phyloP scores from a whole-genome alignment of 2,113 vertebrate genomes.

The Ptyas mucosa region DNA sequence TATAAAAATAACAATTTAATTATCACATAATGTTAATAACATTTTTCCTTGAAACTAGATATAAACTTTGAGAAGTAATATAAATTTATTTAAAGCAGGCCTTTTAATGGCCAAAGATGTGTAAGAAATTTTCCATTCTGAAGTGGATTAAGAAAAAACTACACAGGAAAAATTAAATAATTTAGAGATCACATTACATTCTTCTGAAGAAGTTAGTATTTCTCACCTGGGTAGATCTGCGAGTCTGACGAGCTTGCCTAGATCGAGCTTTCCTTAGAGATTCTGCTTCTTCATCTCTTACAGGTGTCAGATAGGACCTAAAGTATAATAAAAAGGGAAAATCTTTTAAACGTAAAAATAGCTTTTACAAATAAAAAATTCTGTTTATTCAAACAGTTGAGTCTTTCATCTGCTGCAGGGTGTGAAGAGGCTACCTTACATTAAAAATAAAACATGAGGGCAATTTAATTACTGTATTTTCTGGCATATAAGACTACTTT shows the following conservation, averaged over 20 bases:
- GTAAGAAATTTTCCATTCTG: not conserved
- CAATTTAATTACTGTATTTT: not conserved
- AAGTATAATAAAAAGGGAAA: not conserved
- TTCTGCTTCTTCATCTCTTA: conserved; percentile 89
- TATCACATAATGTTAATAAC: not conserved
- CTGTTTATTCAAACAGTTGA: not conserved
- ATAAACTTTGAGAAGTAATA: not conserved
- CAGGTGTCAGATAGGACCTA: conserved; percentile 81
- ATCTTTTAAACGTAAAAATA: conserved; percentile 16
- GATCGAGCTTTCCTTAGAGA: conserved; percentile 91
- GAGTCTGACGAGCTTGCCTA: conserved; percentile 88
- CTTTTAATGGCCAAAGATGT: not conserved
- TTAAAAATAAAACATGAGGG: not conserved
- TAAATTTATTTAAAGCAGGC: not conserved
- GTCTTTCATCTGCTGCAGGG: not conserved
- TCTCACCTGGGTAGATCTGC: conserved; percentile 88
- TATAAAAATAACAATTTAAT: not conserved
- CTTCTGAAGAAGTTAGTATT: accelerated
- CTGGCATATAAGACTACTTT: too few relatives aligned
- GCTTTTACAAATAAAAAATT: not conserved
- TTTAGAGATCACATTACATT: accelerated
- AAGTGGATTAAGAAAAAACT: not conserved
- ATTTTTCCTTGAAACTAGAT: not conserved
- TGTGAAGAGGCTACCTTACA: not conserved
- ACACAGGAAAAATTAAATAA: not conserved